phyloP scores from a whole-genome alignment of 2,113 vertebrate genomes.

The Athene cunicularia region DNA sequence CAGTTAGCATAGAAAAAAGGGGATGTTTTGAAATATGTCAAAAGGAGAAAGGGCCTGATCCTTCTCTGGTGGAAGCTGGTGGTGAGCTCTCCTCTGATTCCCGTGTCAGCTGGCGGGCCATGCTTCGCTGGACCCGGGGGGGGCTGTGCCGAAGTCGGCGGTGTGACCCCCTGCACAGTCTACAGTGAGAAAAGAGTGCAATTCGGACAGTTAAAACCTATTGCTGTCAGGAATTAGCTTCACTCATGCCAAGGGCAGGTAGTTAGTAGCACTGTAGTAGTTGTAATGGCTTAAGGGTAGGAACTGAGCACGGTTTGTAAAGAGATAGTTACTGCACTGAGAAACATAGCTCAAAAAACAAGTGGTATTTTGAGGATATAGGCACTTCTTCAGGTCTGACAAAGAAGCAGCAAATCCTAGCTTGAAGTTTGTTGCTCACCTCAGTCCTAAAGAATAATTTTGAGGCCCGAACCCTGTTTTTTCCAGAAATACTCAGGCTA shows the following conservation, averaged over 20 bases:
- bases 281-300: neutral
- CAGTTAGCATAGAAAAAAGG: neutral
- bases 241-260: neutral
- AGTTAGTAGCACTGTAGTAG: neutral
- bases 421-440: neutral
- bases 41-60: neutral
- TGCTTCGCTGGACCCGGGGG: accelerated
- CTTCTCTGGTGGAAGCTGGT: neutral
- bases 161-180: accelerated
- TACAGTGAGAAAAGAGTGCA: neutral
- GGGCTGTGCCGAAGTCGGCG: accelerated
- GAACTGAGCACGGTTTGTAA: neutral
- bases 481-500: neutral
- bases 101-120: accelerated
- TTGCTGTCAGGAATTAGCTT: neutral
- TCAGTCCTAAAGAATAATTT: neutral
- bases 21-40: neutral
- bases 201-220: neutral
- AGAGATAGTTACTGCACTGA: neutral
- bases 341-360: neutral
- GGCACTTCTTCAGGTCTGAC: neutral
- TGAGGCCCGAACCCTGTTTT: neutral
- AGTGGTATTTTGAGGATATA: neutral
- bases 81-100: neutral
- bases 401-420: neutral